These are phyloP conservation scores for Sapajus apella DNA, from an alignment of 2,113 vertebrate species.

Conservation along the genomic window DNA sequence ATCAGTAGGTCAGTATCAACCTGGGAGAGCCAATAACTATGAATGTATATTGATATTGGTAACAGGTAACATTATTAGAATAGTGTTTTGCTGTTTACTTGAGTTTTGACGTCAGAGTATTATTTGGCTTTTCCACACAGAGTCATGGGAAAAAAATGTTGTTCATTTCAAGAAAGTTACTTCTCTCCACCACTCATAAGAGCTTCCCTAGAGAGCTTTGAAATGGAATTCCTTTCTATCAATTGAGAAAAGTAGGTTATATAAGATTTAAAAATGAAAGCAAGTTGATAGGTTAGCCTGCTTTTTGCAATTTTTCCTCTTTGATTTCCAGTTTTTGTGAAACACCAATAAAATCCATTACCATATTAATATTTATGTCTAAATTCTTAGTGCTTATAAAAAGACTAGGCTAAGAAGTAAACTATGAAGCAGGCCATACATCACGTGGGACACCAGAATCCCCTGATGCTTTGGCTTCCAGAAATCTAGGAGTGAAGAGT, in stretches of 20 bases:
- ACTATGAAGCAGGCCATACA: background rate
- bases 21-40: background rate
- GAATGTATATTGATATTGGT: background rate
- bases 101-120: background rate
- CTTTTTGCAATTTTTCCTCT: background rate
- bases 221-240: background rate
- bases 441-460: background rate
- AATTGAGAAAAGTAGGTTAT: background rate
- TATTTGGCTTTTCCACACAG: background rate
- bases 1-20: background rate
- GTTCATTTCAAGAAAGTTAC: background rate
- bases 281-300: background rate
- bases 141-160: background rate
- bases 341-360: background rate
- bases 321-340: background rate
- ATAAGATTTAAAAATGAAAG: constrained; percentile 7
- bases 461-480: background rate
- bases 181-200: background rate
- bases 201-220: background rate
- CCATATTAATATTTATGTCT: background rate
- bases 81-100: background rate
- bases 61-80: background rate
- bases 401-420: background rate
- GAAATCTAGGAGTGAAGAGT: background rate
- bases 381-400: background rate